phyloP scores from a whole-genome alignment of 2,797 vertebrate genomes.

The Poecilia velifera region DNA sequence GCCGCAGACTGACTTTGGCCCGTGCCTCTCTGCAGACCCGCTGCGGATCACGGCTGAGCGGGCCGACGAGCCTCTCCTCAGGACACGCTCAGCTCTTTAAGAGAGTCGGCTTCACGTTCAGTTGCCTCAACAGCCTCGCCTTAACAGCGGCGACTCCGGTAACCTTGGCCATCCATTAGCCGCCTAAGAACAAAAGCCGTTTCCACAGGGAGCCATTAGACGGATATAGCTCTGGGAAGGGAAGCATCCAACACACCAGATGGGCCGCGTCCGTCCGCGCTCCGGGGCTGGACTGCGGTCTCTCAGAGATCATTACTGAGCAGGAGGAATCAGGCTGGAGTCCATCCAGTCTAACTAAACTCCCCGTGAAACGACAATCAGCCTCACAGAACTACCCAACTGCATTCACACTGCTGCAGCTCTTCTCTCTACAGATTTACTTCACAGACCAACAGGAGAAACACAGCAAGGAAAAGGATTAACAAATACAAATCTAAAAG shows the following conservation, averaged over 20 bases:
- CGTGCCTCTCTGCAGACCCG: slow-evolving; percentile 33
- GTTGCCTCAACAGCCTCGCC: slow-evolving; percentile 67
- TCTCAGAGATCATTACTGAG: slow-evolving; percentile 39
- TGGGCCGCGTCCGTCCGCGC: slow-evolving; percentile 61
- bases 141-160: slow-evolving; percentile 67
- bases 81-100: slow-evolving; percentile 41
- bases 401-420: not conserved
- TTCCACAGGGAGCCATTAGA: slow-evolving; percentile 76
- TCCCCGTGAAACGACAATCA: not conserved
- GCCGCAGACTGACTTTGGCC: slow-evolving; percentile 26
- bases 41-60: slow-evolving; percentile 2
- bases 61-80: slow-evolving; percentile 14
- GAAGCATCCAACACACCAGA: slow-evolving; percentile 72
- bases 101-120: slow-evolving; percentile 50
- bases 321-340: slow-evolving; percentile 42
- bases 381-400: not conserved
- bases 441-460: too few species aligned
- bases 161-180: slow-evolving; percentile 76
- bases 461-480: too few species aligned
- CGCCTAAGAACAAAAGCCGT: slow-evolving; percentile 71
- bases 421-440: not conserved
- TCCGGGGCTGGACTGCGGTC: slow-evolving; percentile 65
- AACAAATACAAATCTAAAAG: not conserved
- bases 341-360: too few species aligned
- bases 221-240: slow-evolving; percentile 63